Evolutionary conservation across 2,113 vertebrate genomes (phyloP), one percentile per base, ranked within the genome.

Genomic region (Sporophila hypoxantha): DNA sequence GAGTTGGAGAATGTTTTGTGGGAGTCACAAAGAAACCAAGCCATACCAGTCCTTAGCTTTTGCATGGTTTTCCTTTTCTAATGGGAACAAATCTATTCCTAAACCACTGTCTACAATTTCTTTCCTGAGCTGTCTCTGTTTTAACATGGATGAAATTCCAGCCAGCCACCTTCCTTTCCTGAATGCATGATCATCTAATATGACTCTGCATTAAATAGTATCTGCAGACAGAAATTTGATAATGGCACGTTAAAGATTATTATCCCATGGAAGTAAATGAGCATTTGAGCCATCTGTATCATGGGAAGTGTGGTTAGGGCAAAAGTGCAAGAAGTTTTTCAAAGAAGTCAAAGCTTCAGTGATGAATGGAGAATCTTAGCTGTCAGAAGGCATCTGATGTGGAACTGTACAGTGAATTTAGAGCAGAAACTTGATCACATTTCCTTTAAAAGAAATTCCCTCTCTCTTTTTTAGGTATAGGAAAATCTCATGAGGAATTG

Each of bases 81-180:
- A 66, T 66, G 52, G 88, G 90, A 93, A 82, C 70, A 77, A 85
- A 89, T 92, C 87, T 64, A 42, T 62, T 17, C 59, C 73, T 91
- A 46, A 87, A 62, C 68, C 76, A 32, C 8, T 9, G 21, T 37
- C 44, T 41, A 62, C 23, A n/a, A 7, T 65, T 68, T 90, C 66
- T 92, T 39, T 70, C 61, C 57, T 74, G 39, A 80, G 59, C 21
- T 49, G 21, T 50, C 62, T 75, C 47, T 85, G 85, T 41, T 77
- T 85, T 37, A n/a, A 59, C 56, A 6, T 44, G 91, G 93, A 61
- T 93, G 93, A 85, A 95, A 95, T 95, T 93, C 90, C 90, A 90
- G 95, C 81, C 27, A 46, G 74, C 49, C 3, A 7, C 55, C 19
- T 78, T 55, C 22, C 50, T 90, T 97, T 97, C 95, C 94, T 73